A percentile compares a stretch with the other conserved stretches of the same genome.
Evolutionary conservation across 1,140 invertebrate genomes (phyloP).

Genomic region (Papilio machaon): DNA sequence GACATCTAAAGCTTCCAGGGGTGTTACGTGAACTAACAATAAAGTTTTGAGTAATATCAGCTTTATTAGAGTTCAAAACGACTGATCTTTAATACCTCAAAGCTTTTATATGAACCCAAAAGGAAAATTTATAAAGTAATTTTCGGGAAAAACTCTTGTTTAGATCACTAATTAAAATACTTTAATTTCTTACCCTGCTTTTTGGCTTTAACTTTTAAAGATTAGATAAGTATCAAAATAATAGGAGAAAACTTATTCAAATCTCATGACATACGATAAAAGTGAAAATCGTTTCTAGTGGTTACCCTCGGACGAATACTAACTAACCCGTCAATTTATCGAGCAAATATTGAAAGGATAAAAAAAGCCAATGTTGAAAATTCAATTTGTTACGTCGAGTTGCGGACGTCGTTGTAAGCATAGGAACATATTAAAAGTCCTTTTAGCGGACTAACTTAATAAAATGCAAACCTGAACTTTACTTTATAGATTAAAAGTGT

Average conservation of each 20-base stretch:
- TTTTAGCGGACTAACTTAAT: constrained; percentile 15
- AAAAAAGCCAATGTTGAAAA: constrained; percentile 14
- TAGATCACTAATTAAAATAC: no score
- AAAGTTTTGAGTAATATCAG: no score
- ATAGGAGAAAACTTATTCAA: background rate
- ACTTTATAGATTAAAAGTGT: constrained; percentile 7
- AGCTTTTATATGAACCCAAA: no score
- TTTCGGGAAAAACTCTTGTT: no score
- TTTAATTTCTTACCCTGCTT: no score
- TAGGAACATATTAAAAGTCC: constrained; percentile 14
- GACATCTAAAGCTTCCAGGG: no score
- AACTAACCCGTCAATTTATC: background rate
- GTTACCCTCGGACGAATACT: background rate
- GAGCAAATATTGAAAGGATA: background rate
- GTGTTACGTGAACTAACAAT: no score
- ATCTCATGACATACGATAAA: background rate
- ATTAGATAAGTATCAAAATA: no score
- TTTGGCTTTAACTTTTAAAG: no score
- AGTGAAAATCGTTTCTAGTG: background rate
- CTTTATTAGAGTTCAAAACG: no score
- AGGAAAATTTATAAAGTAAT: no score
- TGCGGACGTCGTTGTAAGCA: background rate
- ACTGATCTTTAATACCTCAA: no score
- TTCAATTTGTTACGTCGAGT: constrained; percentile 1
- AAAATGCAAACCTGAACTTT: constrained; percentile 17